phyloP scores from a whole-genome alignment of 35 echinoderm and acorn worm genomes.

The Chiridota heheva region DNA sequence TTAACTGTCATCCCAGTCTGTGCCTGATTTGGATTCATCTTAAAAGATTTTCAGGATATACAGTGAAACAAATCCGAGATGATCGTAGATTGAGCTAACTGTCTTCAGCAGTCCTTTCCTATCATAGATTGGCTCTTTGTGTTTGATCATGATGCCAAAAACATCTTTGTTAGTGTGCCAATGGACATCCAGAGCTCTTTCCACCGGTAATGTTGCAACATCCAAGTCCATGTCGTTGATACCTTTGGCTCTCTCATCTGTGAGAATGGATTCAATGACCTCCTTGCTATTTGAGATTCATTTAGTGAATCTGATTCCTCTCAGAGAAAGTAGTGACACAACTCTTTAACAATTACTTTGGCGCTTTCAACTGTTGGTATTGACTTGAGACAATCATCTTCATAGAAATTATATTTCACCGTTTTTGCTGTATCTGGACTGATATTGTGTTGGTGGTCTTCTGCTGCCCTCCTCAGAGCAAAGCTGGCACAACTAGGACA shows the following conservation, averaged over 20 bases:
- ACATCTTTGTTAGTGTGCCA: constrained; percentile 21
- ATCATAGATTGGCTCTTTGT: constrained; percentile 8
- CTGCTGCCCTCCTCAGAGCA: constrained; percentile 33
- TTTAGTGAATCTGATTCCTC: constrained; percentile 50
- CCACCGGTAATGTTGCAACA: constrained; percentile 1
- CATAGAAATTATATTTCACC: constrained; percentile 22
- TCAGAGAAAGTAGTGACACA: neutral
- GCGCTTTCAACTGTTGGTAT: constrained; percentile 2
- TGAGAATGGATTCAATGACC: constrained; percentile 40
- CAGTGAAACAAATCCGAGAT: constrained; percentile 37
- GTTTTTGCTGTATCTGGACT: neutral
- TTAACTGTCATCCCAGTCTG: constrained; percentile 37
- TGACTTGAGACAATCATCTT: constrained; percentile 29
- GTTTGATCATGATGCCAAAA: constrained; percentile 14
- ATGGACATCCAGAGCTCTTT: constrained; percentile 43
- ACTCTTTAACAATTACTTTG: constrained; percentile 35
- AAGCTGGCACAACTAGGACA: constrained; percentile 42
- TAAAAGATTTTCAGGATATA: constrained; percentile 44
- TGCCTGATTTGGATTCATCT: constrained; percentile 11
- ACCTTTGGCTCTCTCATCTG: constrained; percentile 31
- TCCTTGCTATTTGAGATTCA: constrained; percentile 38
- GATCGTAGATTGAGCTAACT: constrained; percentile 51
- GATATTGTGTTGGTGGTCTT: constrained; percentile 7
- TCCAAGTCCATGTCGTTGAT: constrained; percentile 30
- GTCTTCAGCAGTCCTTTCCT: constrained; percentile 38